A percentile compares a stretch with the other conserved stretches of the same genome.
Evolutionary conservation across 2,797 vertebrate species (phyloP).

Genomic region (Notolabrus celidotus): DNA sequence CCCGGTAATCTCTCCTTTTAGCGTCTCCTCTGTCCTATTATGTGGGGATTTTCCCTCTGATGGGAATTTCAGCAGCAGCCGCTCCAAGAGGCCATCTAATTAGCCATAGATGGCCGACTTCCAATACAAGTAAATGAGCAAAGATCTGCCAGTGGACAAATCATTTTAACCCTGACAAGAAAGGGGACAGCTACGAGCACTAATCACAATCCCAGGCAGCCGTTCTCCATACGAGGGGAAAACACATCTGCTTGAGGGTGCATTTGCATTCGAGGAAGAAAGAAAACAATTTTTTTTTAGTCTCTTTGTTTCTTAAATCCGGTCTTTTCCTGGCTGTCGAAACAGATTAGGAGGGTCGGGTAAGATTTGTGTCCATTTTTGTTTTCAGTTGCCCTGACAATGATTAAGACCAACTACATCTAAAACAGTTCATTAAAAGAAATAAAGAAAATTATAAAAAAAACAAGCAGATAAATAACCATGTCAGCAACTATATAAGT

Average conservation of each 20-base stretch:
- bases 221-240: constrained; percentile 3
- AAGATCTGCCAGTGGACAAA: constrained; percentile 75
- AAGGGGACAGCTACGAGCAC: constrained; percentile 43
- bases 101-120: constrained; percentile 77
- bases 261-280: constrained; percentile 33
- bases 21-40: constrained; percentile 61
- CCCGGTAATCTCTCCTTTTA: constrained; percentile 63
- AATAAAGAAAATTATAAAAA: no score
- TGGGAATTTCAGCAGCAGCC: constrained; percentile 64
- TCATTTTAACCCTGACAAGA: constrained; percentile 78
- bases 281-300: constrained; percentile 4
- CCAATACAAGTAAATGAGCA: constrained; percentile 74
- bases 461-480: no score
- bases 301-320: constrained; percentile 31
- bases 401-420: neutral
- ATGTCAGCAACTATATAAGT: no score
- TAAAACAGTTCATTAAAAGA: neutral
- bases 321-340: constrained; percentile 47
- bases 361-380: neutral
- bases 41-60: constrained; percentile 75
- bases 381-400: neutral
- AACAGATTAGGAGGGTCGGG: constrained; percentile 15
- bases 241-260: constrained; percentile 40
- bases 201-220: constrained; percentile 62
- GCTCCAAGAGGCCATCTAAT: constrained; percentile 69